Percentiles rank a stretch among this genome's conserved stretches.
Conservation (phyloP, 2,888 invertebrate species). For the Diaprepes abbreviatus region DNA sequence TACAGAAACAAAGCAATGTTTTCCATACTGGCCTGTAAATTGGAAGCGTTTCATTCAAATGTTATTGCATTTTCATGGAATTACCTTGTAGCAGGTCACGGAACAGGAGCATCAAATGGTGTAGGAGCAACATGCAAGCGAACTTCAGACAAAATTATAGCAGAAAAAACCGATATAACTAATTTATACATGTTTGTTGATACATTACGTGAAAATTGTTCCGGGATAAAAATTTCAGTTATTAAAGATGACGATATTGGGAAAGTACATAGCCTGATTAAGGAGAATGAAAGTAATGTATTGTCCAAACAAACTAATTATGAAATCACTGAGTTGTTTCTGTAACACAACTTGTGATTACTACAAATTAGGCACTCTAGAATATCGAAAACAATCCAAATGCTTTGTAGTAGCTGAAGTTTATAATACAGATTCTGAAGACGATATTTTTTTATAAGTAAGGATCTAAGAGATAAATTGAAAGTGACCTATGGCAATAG, state of each 20-base stretch:
- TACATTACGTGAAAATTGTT: background rate
- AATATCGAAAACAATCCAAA: background rate
- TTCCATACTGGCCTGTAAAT: slow-evolving; percentile 53
- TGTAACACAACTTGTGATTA: background rate
- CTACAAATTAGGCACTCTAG: background rate
- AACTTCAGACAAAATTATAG: slow-evolving; percentile 59
- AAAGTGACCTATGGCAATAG: too few relatives aligned
- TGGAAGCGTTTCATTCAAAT: slow-evolving; percentile 52
- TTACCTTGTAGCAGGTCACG: slow-evolving; percentile 58
- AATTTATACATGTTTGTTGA: background rate
- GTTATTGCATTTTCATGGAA: slow-evolving; percentile 56
- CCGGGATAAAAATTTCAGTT: background rate
- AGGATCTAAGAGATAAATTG: too few relatives aligned
- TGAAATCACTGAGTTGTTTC: background rate
- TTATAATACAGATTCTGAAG: background rate
- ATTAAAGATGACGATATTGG: background rate
- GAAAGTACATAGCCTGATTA: background rate
- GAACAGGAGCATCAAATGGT: slow-evolving; percentile 61
- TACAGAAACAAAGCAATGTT: slow-evolving; percentile 46
- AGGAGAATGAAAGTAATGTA: background rate
- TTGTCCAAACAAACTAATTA: background rate
- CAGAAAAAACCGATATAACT: slow-evolving; percentile 46
- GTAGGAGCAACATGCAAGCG: slow-evolving; percentile 60
- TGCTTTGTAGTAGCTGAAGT: background rate
- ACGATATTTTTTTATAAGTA: background rate